These are phyloP conservation scores for Aphrophora alni DNA, from an alignment of 2,888 invertebrate genomes.

Conservation along the genomic window DNA sequence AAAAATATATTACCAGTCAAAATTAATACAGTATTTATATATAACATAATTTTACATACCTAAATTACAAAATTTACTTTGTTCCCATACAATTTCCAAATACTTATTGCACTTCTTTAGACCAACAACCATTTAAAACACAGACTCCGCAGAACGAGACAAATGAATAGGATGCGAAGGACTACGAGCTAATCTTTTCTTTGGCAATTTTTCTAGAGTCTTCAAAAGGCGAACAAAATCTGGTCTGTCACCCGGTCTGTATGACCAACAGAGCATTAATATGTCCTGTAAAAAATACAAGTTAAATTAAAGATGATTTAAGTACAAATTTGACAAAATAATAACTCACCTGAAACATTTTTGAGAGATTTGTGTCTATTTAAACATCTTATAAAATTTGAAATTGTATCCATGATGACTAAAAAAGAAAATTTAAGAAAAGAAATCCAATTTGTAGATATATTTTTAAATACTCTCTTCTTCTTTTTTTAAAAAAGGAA, in stretches of 20 bases:
- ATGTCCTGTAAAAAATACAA: constrained; percentile 74
- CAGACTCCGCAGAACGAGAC: constrained; percentile 94
- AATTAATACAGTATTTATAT: no score
- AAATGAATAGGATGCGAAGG: constrained; percentile 98
- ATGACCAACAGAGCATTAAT: constrained; percentile 96
- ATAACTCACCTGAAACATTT: background rate
- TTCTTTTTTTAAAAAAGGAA: no score
- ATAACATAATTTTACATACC: background rate
- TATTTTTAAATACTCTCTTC: no score
- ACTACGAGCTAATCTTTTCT: constrained; percentile 93
- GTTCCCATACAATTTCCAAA: background rate
- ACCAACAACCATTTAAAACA: constrained; percentile 67
- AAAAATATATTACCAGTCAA: no score
- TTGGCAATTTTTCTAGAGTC: constrained; percentile 89
- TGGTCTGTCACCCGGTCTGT: constrained; percentile 81
- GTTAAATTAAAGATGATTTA: background rate
- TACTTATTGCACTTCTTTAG: background rate
- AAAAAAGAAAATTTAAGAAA: no score
- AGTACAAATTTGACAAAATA: background rate
- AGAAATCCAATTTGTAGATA: no score
- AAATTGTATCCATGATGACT: no score
- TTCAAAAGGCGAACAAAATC: constrained; percentile 85
- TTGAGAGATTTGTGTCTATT: background rate
- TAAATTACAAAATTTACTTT: background rate
- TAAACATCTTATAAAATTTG: no score